phyloP scores from a whole-genome alignment of 2,888 invertebrate species.

The Folsomia manolachei region DNA sequence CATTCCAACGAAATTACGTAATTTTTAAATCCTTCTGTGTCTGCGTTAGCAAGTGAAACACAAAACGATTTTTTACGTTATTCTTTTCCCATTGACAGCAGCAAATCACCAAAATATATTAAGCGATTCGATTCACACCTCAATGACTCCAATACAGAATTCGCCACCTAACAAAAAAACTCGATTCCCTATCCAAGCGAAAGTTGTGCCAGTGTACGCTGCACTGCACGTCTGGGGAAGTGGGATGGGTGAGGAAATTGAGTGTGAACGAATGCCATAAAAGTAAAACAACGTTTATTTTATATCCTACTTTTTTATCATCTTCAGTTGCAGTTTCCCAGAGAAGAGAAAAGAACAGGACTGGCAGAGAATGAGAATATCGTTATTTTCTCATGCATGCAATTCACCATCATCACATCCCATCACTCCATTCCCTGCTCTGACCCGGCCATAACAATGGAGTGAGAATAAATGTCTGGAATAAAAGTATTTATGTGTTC shows the following conservation, averaged over 20 bases:
- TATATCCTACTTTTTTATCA: constrained; percentile 2
- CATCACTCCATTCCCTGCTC: neutral
- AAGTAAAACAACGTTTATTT: constrained; percentile 2
- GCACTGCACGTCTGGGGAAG: neutral
- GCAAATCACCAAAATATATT: no score
- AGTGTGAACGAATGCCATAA: neutral
- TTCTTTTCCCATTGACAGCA: no score
- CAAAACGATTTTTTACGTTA: no score
- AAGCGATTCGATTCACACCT: neutral
- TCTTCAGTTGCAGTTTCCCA: neutral
- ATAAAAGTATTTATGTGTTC: constrained; percentile 8
- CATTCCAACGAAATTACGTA: no score
- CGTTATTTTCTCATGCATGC: no score
- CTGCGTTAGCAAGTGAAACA: no score
- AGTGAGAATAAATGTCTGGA: neutral
- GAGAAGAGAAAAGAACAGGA: neutral
- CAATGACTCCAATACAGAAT: neutral
- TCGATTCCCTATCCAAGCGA: neutral
- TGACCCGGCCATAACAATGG: neutral
- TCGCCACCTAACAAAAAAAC: neutral
- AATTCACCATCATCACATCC: neutral
- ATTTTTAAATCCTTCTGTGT: no score
- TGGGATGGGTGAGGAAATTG: neutral
- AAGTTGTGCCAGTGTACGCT: no score
- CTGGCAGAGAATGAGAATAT: no score